Conservation (phyloP, 2,113 vertebrate species). For the Aptenodytes patagonicus region DNA sequence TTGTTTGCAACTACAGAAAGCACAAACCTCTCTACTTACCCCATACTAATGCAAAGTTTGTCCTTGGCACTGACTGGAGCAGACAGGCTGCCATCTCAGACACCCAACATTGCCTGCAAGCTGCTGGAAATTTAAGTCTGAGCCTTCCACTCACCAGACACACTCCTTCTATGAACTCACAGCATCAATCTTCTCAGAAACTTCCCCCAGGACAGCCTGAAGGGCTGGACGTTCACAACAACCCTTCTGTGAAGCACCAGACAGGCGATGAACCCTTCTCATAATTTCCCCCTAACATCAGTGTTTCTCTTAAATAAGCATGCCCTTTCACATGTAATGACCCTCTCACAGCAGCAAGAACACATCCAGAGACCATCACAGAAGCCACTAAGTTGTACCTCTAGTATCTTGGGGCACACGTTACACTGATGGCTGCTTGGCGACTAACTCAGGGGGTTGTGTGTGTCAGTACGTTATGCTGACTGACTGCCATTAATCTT, state of each 20-base stretch:
- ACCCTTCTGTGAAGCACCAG: not conserved
- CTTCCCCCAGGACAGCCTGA: not conserved
- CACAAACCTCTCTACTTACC: not conserved
- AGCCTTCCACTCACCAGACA: not conserved
- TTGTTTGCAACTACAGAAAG: not conserved
- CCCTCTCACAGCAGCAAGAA: not conserved
- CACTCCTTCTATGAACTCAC: not conserved
- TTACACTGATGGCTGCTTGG: not conserved
- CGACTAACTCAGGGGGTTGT: not conserved
- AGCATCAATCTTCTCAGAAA: not conserved
- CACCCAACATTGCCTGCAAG: not conserved
- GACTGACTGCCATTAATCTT: not conserved
- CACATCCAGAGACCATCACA: not conserved
- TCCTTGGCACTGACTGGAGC: not conserved
- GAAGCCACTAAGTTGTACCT: not conserved
- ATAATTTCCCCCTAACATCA: not conserved
- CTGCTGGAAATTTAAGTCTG: not conserved
- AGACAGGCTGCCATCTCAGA: not conserved
- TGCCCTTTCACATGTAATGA: not conserved
- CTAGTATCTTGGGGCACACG: too few species aligned
- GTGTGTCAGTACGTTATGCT: not conserved
- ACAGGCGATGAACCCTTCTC: not conserved
- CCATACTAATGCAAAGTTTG: not conserved
- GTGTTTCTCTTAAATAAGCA: not conserved
- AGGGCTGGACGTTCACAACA: not conserved